Evolutionary conservation across 1,140 invertebrate genomes (phyloP).

Genomic region (Agraylea sexmaculata): DNA sequence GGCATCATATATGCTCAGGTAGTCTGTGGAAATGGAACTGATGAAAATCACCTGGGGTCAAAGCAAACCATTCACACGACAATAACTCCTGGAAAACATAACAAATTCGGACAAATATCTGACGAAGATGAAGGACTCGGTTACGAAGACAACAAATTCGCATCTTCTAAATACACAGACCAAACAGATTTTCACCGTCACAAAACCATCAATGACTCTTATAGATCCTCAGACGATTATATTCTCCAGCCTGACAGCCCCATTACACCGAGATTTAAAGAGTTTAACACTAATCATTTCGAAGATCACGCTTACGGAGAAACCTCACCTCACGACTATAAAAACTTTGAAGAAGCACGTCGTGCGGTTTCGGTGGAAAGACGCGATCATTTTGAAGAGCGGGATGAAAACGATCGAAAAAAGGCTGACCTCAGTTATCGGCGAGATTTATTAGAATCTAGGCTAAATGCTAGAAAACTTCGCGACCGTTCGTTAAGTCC

Average conservation of each 20-base stretch:
- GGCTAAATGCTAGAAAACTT: slow-evolving; percentile 47
- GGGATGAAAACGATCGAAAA: slow-evolving; percentile 16
- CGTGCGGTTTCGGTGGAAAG: no score
- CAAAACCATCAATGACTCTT: slow-evolving; percentile 27
- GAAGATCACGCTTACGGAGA: slow-evolving; percentile 4
- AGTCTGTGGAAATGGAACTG: slow-evolving; percentile 41
- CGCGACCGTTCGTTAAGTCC: slow-evolving; percentile 30
- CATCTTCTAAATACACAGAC: slow-evolving; percentile 25
- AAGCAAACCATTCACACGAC: slow-evolving; percentile 45
- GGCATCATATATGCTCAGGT: slow-evolving; percentile 65
- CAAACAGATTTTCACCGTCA: slow-evolving; percentile 29
- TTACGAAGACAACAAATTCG: slow-evolving; percentile 41
- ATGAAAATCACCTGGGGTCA: slow-evolving; percentile 23
- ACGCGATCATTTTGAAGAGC: slow-evolving; percentile 37
- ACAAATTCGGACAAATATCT: slow-evolving; percentile 40
- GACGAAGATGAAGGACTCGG: slow-evolving; percentile 68
- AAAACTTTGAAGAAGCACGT: slow-evolving; percentile 40
- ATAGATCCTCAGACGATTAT: slow-evolving; percentile 27
- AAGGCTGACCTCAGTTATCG: slow-evolving; percentile 54
- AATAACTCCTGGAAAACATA: slow-evolving; percentile 29
- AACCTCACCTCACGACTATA: no score
- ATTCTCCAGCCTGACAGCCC: slow-evolving; percentile 32
- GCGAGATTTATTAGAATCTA: slow-evolving; percentile 59
- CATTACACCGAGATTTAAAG: slow-evolving; percentile 33
- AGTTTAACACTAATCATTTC: slow-evolving; percentile 34